Base-by-base conservation (phyloP, 2,888 invertebrate species). In the Schizaphis graminum region DNA sequence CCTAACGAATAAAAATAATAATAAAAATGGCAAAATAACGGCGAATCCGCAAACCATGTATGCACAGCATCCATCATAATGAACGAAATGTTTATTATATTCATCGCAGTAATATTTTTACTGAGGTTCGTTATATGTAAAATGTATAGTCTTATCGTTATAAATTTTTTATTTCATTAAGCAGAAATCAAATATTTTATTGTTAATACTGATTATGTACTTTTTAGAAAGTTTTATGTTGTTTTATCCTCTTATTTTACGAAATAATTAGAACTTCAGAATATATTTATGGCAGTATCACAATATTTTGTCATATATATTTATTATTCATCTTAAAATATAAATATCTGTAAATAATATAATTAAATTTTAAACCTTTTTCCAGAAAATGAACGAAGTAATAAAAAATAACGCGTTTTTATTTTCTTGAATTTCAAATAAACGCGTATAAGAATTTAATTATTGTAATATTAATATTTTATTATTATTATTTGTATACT, bases 281-380 rank as follows among this genome's bases (percentile, higher is more conserved):
- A 77, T 21, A 21, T 21, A 77, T 35, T 35, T 7, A 16, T 21
- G 67, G 35, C 7, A 35, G n/a, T 67, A 67, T n/a, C 16, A 67
- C 16, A 67, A 16, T 67, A 67, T 67, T 4, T 13, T n/a, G n/a
- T 67, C n/a, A 67, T 67, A 3, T 61, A 26, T 28, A 61, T 26
- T 16, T 16, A 67, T n/a, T 16, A n/a, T 67, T n/a, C 16, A 77
- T 21, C 2, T 35, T 35, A n/a, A 35, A 77, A 35, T 77, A 77
- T 35, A 77, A 77, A 77, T 77, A 77, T 77, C 67, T 77, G 67
- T 77, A 35, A 35, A 77, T 77, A 77, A 77, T 77, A 77, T 16
- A 77, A 77, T 21, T 5, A 7, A 77, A 77, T 35, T 77, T 7
- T 35, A 35, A 77, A 35, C 35, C 67, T 35, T 77, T 67, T 77